A percentile compares a stretch with the other conserved stretches of the same genome.
Evolutionary conservation across 2,113 vertebrate genomes (phyloP).

Genomic region (human): GRCh38 chr15:97664501-97665000

Average conservation of each 20-base stretch:
- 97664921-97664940: background rate
- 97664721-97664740: background rate
- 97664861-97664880: background rate
- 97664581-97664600: background rate
- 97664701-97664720: background rate
- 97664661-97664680: background rate
- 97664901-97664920: background rate
- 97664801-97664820: background rate
- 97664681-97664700: background rate
- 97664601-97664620: background rate
- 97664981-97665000: slow-evolving; percentile 65
- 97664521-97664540: background rate
- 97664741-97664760: background rate
- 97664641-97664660: background rate
- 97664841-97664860: background rate
- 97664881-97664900: background rate
- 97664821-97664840: background rate
- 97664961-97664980: slow-evolving; percentile 21
- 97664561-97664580: background rate
- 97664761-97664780: background rate
- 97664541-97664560: background rate
- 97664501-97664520: background rate
- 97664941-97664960: slow-evolving; percentile 34
- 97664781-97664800: background rate
- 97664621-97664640: background rate